Base-by-base conservation (phyloP, 2,888 invertebrate species). In the Zelleria hepariella region DNA sequence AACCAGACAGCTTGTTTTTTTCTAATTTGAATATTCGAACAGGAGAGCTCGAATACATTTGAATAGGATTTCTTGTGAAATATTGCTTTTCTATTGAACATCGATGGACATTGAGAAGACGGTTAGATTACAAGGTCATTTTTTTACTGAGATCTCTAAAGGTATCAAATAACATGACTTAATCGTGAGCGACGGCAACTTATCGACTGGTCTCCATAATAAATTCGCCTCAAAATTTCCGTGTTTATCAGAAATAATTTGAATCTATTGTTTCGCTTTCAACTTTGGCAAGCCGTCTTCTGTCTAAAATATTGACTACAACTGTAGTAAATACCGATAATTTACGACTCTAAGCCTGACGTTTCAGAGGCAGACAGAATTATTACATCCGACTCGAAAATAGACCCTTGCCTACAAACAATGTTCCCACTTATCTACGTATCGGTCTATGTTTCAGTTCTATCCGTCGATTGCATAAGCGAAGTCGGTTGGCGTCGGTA, bases 391-490 rank as follows among this genome's bases (percentile, higher is more conserved):
- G 49, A 42, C 49, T 21, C 49, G 18, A 21, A 49, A 49, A 20
- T 49, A 21, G 49, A 21, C 49, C 15, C 15, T 42, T 21, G 23
- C 5, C 23, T 51, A 51, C 51, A 51, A 51, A 49, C 49, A 49
- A 49, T 49, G 18, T n/a, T 51, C 23, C 7, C 23, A 23, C 21
- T 6, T 42, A 15, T 42, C 32, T 42, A 42, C 15, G 15, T 42
- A 42, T 42, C 32, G 10, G 32, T 23, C 51, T 1, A 51, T 51
- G 21, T 77, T 77, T 77, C 32, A 15, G 32, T 78, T 77, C 77
- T 76, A 72, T 75, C 79, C n/a, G n/a, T 74, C 73, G 71, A 75
- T 83, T 85, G 80, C 80, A 82, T 86, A 85, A 86, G 78, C 72
- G 62, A 67, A 72, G 74, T 68, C 67, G 74, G 69, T 67, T 67